Base-by-base conservation (phyloP, 2,888 invertebrate species). In the Eupithecia vulgata region DNA sequence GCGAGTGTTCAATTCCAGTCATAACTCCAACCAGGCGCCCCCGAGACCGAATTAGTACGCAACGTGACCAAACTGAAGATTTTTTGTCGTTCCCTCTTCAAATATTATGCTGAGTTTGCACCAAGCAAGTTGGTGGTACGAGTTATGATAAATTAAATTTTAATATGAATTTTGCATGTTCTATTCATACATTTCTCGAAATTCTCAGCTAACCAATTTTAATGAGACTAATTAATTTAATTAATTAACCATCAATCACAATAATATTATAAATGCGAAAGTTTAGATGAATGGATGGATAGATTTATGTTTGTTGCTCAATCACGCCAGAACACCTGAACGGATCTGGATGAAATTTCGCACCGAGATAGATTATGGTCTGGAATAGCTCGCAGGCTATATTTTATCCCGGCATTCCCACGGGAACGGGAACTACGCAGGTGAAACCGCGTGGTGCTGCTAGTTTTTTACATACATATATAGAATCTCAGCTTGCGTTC, bases 21-120 rank as follows among this genome's bases (percentile, higher is more conserved):
- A 92, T 92, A 91, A 91, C 88, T 91, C 71, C 73, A 76, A 76
- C 71, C 73, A 82, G 81, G 81, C 81, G 84, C 88, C 89, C 85
- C 82, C 75, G 90, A 87, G 91, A 90, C 86, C 86, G 89, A 93
- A 93, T 93, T 93, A 93, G 92, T 86, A 83, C 83, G 82, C 81
- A 86, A 93, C 93, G 93, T 93, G 93, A 91, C 88, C 82, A 81
- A 87, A 92, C 89, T 93, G 79, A 82, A 80, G 88, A 91, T 92
- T 92, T 91, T 91, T 91, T 91, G 90, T 89, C 89, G 85, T 73
- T 71, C 67, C 76, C 70, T 74, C 74, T 73, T 88, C 87, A 86
- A 75, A 75, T 75, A 75, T 71, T 87, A 77, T 84, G 83, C 82
- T 78, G 71, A 79, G 81, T 86, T 85, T 76, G 81, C 82, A 79